phyloP scores from a whole-genome alignment of 2,113 vertebrate genomes.

The Anguilla japonica region DNA sequence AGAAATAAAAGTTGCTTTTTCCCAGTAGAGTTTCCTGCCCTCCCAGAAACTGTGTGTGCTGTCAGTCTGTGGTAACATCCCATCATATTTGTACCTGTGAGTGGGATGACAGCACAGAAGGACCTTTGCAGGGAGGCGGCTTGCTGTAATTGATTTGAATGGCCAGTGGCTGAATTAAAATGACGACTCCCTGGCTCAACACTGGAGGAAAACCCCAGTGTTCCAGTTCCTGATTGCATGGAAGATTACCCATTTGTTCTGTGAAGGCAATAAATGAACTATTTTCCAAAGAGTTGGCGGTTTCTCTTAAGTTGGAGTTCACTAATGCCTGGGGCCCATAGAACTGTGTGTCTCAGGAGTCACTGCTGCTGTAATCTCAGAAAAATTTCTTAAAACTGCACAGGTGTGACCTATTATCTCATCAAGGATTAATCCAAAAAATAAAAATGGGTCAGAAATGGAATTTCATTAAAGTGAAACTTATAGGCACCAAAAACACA shows the following conservation, averaged over 20 bases:
- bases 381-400: too few relatives aligned
- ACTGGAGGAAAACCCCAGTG: neutral
- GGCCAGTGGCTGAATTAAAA: conserved; percentile 18
- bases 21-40: neutral
- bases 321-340: too few relatives aligned
- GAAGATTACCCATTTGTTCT: neutral
- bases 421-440: too few relatives aligned
- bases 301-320: neutral
- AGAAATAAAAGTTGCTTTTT: neutral
- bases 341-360: too few relatives aligned
- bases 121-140: conserved; percentile 12
- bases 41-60: neutral
- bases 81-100: neutral
- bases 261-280: neutral
- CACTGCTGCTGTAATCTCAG: too few relatives aligned
- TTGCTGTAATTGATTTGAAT: conserved; percentile 26
- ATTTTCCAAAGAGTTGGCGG: neutral
- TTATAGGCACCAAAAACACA: too few relatives aligned
- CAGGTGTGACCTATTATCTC: too few relatives aligned
- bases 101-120: conserved; percentile 10
- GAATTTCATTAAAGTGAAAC: too few relatives aligned
- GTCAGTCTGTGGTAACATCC: conserved; percentile 22
- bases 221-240: neutral
- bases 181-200: conserved; percentile 5
- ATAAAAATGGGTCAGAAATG: too few relatives aligned